Evolutionary conservation across 2,888 invertebrate genomes (phyloP), one percentile per base, ranked within the genome.

Genomic region (Vanessa cardui): DNA sequence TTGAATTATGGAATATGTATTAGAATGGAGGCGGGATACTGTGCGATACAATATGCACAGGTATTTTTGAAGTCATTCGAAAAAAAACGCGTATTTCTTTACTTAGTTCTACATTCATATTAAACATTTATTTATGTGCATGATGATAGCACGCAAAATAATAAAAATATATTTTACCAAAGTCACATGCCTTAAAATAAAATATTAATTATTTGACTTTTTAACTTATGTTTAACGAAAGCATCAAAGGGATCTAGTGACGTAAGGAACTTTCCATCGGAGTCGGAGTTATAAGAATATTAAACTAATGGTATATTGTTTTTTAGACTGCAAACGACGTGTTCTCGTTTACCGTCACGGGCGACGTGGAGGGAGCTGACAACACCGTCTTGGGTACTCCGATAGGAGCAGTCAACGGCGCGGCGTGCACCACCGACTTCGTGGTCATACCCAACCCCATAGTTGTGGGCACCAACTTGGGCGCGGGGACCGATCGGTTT

Each of bases 1-100:
- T 87, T 95, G 72, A 95, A 95, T 83, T 97, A 97, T 80, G 97
- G 97, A 6, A 95, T 96, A 62, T 97, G 97, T 77, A 94, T 97
- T 21, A 91, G 95, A 77, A 95, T 95, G 94, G 94, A 94, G 61
- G 93, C 95, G 0, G 96, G 96, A 15, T 95, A 93, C 81, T 97
- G 97, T 79, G 90, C 93, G 31, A 96, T 97, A 68, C 94, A 94
- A 72, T 97, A 96, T 93, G 89, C 90, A 62, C 94, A 94, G 86
- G 93, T 88, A 70, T 33, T 47, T n/a, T n/a, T n/a, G n/a, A n/a
- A n/a, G n/a, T n/a, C n/a, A n/a, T n/a, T n/a, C n/a, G n/a, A n/a
- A n/a, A n/a, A n/a, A n/a, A n/a, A n/a, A n/a, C n/a, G n/a, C n/a
- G n/a, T n/a, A n/a, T n/a, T n/a, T n/a, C n/a, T n/a, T n/a, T n/a